Conservation (phyloP, 2,888 invertebrate genomes). For the Apamea anceps region DNA sequence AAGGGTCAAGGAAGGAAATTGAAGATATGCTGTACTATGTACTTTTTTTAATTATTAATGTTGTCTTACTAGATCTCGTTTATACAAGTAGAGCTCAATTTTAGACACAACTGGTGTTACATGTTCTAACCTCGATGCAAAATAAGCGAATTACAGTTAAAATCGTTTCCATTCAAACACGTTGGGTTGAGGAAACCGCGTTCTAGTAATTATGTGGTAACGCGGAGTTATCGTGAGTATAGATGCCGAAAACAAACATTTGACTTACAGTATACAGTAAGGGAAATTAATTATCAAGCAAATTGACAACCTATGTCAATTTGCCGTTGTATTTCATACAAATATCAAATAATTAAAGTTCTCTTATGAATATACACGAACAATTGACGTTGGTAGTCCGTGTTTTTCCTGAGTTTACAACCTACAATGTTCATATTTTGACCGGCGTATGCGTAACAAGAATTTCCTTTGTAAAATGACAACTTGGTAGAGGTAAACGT, state of each 20-base stretch:
- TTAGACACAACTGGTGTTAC: not conserved
- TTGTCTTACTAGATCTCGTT: not conserved
- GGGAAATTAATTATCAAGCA: not conserved
- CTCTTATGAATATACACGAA: not conserved
- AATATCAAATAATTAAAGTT: not conserved
- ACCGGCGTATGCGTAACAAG: constrained; percentile 4
- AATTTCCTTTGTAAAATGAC: constrained; percentile 7
- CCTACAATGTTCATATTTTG: not conserved
- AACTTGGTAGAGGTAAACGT: constrained; percentile 19
- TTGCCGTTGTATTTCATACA: not conserved
- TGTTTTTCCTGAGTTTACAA: not conserved
- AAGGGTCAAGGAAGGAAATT: not conserved
- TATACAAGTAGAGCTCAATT: not conserved
- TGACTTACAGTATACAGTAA: not conserved
- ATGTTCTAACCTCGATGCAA: constrained; percentile 9
- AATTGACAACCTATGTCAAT: not conserved
- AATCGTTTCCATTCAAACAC: constrained; percentile 19
- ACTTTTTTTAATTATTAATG: not conserved
- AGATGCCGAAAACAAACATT: not conserved
- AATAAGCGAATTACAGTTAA: constrained; percentile 2
- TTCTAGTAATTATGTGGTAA: constrained; percentile 34
- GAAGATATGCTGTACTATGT: not conserved
- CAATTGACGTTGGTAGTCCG: not conserved
- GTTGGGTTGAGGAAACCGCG: constrained; percentile 52
- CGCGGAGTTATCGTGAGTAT: constrained; percentile 5